These are phyloP conservation scores for Grus americana DNA, from an alignment of 2,113 vertebrate species.

Conservation along the genomic window DNA sequence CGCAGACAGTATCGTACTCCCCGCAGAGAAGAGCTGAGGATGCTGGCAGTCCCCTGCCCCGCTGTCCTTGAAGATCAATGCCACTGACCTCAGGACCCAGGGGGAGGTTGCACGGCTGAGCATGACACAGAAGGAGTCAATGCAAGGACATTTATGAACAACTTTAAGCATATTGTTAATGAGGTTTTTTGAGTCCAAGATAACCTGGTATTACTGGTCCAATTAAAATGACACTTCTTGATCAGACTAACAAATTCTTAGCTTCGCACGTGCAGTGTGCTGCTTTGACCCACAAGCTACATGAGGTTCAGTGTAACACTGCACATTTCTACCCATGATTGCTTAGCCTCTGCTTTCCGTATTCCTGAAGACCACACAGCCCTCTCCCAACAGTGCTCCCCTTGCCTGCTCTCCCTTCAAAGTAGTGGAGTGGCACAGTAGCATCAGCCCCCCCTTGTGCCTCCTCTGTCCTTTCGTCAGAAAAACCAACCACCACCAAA, in stretches of 20 bases:
- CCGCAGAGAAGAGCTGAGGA: background rate
- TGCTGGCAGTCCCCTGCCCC: background rate
- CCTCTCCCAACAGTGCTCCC: background rate
- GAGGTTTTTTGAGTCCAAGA: background rate
- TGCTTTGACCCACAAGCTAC: background rate
- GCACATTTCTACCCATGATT: background rate
- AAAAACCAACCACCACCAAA: background rate
- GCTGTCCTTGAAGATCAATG: background rate
- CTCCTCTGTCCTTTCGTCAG: background rate
- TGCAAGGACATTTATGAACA: background rate
- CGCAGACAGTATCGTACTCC: background rate
- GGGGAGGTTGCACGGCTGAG: fast-evolving
- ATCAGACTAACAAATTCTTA: background rate
- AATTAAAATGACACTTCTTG: background rate
- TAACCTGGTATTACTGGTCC: background rate
- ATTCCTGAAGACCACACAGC: background rate
- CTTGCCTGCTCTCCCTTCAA: background rate
- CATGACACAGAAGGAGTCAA: background rate
- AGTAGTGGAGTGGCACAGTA: background rate
- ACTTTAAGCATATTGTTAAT: background rate
- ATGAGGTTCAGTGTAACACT: background rate
- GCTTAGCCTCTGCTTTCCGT: background rate
- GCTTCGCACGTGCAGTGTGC: background rate
- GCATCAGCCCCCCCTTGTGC: background rate
- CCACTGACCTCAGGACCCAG: background rate